phyloP scores from a whole-genome alignment of 2,888 invertebrate genomes.

The Epicampocera succincta region DNA sequence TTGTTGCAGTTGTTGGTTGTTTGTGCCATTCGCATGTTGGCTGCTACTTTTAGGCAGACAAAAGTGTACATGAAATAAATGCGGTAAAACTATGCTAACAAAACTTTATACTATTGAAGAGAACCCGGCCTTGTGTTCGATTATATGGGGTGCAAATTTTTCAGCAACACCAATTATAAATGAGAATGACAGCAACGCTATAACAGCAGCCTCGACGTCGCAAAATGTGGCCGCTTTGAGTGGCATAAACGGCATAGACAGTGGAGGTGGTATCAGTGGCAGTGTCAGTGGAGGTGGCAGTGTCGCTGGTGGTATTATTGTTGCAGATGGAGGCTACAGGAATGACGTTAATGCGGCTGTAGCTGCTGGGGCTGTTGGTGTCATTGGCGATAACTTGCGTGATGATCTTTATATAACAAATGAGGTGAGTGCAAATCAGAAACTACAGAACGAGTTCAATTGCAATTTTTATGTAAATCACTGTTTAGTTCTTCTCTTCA shows the following conservation, averaged over 20 bases:
- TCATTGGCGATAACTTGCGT: constrained; percentile 72
- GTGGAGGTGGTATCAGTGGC: constrained; percentile 32
- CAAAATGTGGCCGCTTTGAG: constrained; percentile 51
- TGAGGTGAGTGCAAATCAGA: constrained; percentile 68
- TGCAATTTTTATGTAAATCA: neutral
- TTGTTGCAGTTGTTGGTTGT: too few relatives aligned
- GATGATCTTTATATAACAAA: constrained; percentile 75
- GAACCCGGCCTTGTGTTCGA: constrained; percentile 80
- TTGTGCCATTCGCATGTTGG: neutral
- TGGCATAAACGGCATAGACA: constrained; percentile 15
- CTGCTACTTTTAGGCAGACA: neutral
- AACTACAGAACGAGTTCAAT: neutral
- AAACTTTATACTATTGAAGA: constrained; percentile 80
- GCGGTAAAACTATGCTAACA: constrained; percentile 78
- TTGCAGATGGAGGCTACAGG: constrained; percentile 44
- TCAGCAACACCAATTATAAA: constrained; percentile 72
- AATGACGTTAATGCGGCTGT: constrained; percentile 62
- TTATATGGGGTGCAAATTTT: constrained; percentile 79
- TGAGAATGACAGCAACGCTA: constrained; percentile 72
- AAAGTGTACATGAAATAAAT: constrained; percentile 20
- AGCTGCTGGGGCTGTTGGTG: constrained; percentile 55
- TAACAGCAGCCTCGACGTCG: constrained; percentile 63
- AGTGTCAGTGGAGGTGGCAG: constrained; percentile 29
- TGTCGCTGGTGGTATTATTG: constrained; percentile 30
- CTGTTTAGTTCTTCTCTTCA: neutral